A percentile compares a stretch with the other conserved stretches of the same genome.
phyloP scores from a whole-genome alignment of 2,113 vertebrate species.

The Cyrtonyx montezumae region DNA sequence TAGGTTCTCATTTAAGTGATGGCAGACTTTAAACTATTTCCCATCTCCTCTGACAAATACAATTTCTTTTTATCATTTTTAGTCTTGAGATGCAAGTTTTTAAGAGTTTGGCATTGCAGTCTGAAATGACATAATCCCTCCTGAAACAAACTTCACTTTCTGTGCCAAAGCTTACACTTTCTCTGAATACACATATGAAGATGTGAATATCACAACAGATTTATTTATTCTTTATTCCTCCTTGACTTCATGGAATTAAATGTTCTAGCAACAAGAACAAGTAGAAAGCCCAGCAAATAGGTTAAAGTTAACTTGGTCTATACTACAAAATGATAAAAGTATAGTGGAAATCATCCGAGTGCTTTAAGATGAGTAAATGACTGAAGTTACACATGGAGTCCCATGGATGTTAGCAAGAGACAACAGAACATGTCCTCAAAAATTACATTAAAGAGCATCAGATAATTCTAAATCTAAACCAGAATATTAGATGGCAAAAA shows the following conservation, averaged over 20 bases:
- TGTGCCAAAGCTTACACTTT: background rate
- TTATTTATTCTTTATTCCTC: background rate
- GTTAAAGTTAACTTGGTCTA: background rate
- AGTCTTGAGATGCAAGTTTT: background rate
- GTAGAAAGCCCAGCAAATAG: background rate
- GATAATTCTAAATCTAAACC: background rate
- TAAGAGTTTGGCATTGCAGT: background rate
- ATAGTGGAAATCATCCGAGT: background rate
- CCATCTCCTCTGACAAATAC: background rate
- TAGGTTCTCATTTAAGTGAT: slow-evolving; percentile 21
- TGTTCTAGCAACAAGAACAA: background rate
- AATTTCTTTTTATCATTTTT: background rate
- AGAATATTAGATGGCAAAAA: background rate
- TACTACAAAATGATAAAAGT: background rate
- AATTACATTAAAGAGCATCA: background rate
- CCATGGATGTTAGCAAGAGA: background rate
- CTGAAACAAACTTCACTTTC: background rate
- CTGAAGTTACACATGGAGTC: background rate
- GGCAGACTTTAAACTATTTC: slow-evolving; percentile 3
- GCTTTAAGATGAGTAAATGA: background rate
- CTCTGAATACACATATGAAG: background rate
- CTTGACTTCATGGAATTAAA: background rate
- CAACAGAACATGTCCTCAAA: background rate
- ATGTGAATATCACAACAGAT: background rate
- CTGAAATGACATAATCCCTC: background rate